Evolutionary conservation across 2,113 vertebrate species (phyloP), one percentile per base, ranked within the genome.

Genomic region (Boleophthalmus pectinirostris): DNA sequence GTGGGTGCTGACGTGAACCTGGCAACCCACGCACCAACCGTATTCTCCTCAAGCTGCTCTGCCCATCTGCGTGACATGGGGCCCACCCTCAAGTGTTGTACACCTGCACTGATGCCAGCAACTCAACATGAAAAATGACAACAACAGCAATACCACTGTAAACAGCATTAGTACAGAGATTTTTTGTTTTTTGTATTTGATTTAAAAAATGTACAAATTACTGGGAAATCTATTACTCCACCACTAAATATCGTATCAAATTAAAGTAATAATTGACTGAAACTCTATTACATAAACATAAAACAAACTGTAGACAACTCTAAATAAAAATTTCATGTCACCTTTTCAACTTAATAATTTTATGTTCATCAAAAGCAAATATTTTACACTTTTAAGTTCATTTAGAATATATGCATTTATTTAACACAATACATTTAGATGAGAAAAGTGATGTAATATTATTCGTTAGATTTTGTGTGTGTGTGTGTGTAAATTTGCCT

Each of bases 41-140:
- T 1, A 49, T 68, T 83, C 78, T 24, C 73, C 66, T 33, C 67
- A 81, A 77, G 74, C 83, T 81, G 78, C 80, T 82, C 43, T 69
- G 60, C 43, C 75, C 46, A 68, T 89, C 85, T 86, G 83, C 49
- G 70, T 77, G 80, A 79, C 72, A 77, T 38, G 80, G 72, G 21
- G 74, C 53, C 70, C 71, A 69, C 24, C 24, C 72, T 49, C 16
- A 74, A 71, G 64, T 74, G 72, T 69, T 72, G 65, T 24, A 60
- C 72, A 72, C 73, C 80, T 66, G 75, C 33, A 60, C 18, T 13
- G 21, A 60, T 46, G 43, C 13, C 7, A 69, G 78, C 69, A 73
- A 57, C 15, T 64, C 33, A 38, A 33, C 29, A 43, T 38, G 33
- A 64, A 11, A n/a, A 64, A 64, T 64, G 58, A 61, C 58, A 33